A percentile compares a stretch with the other conserved stretches of the same genome.
phyloP scores from a whole-genome alignment of 2,888 invertebrate species.

The Argyresthia albistria region DNA sequence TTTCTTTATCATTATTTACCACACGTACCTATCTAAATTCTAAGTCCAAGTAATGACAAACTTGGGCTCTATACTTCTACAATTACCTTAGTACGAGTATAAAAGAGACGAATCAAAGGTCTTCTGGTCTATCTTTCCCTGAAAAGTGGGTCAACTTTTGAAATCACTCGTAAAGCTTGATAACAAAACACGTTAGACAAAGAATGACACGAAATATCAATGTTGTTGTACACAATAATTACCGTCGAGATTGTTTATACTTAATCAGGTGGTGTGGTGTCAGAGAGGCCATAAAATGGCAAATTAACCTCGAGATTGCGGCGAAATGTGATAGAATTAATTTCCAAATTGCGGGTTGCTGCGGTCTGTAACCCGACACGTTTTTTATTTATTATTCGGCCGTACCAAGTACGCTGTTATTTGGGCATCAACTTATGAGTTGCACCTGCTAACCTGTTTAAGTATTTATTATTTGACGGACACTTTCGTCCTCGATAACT shows the following conservation, averaged over 20 bases:
- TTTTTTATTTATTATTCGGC: slow-evolving; percentile 46
- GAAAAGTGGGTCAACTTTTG: too few relatives aligned
- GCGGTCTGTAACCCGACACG: slow-evolving; percentile 28
- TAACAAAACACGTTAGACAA: too few relatives aligned
- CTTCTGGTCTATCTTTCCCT: too few relatives aligned
- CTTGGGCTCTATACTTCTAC: not conserved
- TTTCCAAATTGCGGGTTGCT: slow-evolving; percentile 54
- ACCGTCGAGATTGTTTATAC: slow-evolving; percentile 33
- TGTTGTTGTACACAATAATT: slow-evolving; percentile 36
- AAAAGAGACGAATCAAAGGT: too few relatives aligned
- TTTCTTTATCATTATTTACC: too few relatives aligned
- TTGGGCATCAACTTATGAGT: slow-evolving; percentile 53
- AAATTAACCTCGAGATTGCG: slow-evolving; percentile 32
- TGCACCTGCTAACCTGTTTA: slow-evolving; percentile 61
- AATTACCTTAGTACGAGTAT: not conserved
- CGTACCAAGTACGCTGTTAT: slow-evolving; percentile 45
- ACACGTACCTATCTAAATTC: too few relatives aligned
- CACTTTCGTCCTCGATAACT: slow-evolving; percentile 22
- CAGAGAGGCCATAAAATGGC: slow-evolving; percentile 38
- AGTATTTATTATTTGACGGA: slow-evolving; percentile 55
- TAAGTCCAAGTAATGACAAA: too few relatives aligned
- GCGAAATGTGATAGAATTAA: slow-evolving; percentile 59
- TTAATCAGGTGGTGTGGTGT: slow-evolving; percentile 52
- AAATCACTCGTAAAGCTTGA: too few relatives aligned
- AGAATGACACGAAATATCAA: not conserved